phyloP scores from a whole-genome alignment of 30 jellyfish, hydroid and myxozoan genomes.

The Cassiopea xamachana region DNA sequence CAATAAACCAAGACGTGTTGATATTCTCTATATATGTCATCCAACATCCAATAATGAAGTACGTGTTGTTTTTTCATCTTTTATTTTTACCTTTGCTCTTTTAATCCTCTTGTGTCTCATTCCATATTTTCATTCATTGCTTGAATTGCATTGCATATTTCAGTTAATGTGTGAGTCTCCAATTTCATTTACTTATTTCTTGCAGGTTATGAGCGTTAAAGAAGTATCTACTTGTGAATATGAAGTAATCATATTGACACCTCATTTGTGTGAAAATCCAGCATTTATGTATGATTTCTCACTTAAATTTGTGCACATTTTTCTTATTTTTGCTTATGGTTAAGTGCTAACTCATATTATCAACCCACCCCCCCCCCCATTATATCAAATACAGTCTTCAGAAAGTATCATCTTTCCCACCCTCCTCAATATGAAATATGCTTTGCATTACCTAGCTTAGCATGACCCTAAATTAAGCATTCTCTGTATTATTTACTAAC shows the following conservation, averaged over 20 bases:
- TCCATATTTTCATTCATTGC: neutral
- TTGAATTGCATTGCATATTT: neutral
- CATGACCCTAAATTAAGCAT: no score
- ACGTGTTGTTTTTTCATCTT: neutral
- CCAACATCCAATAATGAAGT: slow-evolving; percentile 89
- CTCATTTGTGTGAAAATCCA: slow-evolving; percentile 81
- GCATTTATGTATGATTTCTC: slow-evolving; percentile 72
- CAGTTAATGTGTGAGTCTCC: neutral
- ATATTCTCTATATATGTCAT: slow-evolving; percentile 86
- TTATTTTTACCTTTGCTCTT: no score
- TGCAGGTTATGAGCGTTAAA: slow-evolving; percentile 87
- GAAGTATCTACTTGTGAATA: slow-evolving; percentile 92
- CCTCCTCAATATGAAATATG: no score
- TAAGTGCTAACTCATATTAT: no score
- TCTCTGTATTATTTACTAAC: no score
- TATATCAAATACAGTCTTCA: no score
- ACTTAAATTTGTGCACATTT: neutral
- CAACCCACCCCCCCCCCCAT: no score
- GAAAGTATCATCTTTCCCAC: no score
- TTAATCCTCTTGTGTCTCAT: no score
- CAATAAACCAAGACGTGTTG: slow-evolving; percentile 81
- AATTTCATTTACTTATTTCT: neutral
- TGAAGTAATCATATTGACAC: slow-evolving; percentile 81
- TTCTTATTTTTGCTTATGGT: neutral
- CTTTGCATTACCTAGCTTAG: no score